phyloP scores from a whole-genome alignment of 2,113 vertebrate species.

The Telmatochromis bifrenatus region DNA sequence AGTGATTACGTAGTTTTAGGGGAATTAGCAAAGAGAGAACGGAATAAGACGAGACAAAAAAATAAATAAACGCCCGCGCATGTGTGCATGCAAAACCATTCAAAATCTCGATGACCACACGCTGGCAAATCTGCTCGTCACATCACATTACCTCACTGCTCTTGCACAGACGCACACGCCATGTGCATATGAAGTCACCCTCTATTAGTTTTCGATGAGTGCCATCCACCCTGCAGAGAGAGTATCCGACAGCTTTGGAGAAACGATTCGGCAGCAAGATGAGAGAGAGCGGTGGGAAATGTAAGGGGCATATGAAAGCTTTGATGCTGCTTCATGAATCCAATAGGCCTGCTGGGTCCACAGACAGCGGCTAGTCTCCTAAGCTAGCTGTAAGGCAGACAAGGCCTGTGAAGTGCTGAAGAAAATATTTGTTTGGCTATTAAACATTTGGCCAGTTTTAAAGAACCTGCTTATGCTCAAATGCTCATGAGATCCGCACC shows the following conservation, averaged over 20 bases:
- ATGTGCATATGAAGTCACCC: conserved; percentile 21
- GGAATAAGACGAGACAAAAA: background rate
- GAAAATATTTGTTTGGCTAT: background rate
- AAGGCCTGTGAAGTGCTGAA: background rate
- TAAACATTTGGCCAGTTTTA: background rate
- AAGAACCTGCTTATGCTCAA: background rate
- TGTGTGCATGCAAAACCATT: background rate
- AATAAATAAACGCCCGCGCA: background rate
- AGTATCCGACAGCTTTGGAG: conserved; percentile 14
- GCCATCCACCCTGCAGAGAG: conserved; percentile 31
- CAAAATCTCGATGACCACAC: conserved; percentile 14
- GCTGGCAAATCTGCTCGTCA: conserved; percentile 41
- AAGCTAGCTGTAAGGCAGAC: background rate
- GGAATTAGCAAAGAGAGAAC: background rate
- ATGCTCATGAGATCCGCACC: fast-evolving
- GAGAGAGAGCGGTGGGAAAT: conserved; percentile 29
- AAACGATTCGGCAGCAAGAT: conserved; percentile 25
- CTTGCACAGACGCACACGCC: background rate
- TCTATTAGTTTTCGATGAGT: conserved; percentile 44
- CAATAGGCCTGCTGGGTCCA: conserved; percentile 27
- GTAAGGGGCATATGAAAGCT: conserved; percentile 11
- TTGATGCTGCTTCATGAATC: conserved; percentile 38
- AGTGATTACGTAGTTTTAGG: conserved; percentile 34
- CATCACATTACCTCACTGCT: conserved; percentile 26
- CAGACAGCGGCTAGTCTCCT: background rate